phyloP scores from a whole-genome alignment of 2,113 vertebrate species.

The Tetraodon nigroviridis region DNA sequence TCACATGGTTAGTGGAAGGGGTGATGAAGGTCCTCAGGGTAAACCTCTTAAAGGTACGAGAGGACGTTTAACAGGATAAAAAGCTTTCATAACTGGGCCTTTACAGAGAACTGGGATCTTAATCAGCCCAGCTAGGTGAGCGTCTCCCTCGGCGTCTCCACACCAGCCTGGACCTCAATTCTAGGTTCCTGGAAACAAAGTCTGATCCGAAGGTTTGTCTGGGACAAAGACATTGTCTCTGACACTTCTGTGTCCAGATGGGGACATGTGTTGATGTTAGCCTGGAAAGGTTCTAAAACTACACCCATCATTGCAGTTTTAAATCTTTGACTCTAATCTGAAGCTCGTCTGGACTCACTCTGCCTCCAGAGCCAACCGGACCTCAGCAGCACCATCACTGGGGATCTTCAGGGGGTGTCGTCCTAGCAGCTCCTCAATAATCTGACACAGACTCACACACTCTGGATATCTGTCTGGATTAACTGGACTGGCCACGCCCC shows the following conservation, averaged over 20 bases:
- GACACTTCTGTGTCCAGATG: no score
- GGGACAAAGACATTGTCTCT: no score
- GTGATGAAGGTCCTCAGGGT: background rate
- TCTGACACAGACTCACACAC: background rate
- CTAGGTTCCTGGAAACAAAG: no score
- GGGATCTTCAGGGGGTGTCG: background rate
- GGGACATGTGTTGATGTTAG: no score
- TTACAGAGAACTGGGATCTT: no score
- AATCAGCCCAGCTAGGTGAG: no score
- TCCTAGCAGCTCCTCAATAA: background rate
- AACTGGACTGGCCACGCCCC: background rate
- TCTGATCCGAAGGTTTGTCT: no score
- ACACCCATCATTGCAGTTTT: background rate
- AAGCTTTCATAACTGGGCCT: background rate
- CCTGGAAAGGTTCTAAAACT: no score
- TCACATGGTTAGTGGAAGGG: no score
- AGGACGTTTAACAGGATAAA: constrained; percentile 54
- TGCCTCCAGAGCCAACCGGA: background rate
- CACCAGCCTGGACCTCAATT: no score
- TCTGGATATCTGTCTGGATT: background rate
- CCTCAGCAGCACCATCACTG: background rate
- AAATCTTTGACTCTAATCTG: background rate
- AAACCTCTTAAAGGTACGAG: constrained; percentile 41
- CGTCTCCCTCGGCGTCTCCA: no score
- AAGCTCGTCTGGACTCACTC: background rate